A percentile compares a stretch with the other conserved stretches of the same genome.
phyloP scores from a whole-genome alignment of 2,113 vertebrate genomes.

The Danio rerio region DNA sequence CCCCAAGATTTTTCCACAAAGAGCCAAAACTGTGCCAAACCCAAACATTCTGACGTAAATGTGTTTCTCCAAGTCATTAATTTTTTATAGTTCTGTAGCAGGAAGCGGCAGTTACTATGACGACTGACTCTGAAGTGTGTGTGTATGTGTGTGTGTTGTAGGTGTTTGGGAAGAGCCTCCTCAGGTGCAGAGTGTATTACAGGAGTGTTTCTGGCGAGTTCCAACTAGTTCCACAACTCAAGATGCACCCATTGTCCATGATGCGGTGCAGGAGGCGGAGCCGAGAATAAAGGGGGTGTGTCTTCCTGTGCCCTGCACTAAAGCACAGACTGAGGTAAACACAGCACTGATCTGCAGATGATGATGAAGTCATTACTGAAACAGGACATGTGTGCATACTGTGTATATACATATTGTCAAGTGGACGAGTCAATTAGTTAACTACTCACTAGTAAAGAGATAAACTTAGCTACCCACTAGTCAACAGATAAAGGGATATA shows the following conservation, averaged over 20 bases:
- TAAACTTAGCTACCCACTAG: too few species aligned
- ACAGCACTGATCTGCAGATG: not conserved
- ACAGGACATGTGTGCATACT: too few species aligned
- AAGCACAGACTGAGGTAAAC: constrained; percentile 70
- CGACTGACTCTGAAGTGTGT: constrained; percentile 55
- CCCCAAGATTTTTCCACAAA: not conserved
- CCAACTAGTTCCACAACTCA: constrained; percentile 93
- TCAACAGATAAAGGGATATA: too few species aligned
- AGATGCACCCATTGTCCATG: constrained; percentile 82
- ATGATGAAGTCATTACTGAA: too few species aligned
- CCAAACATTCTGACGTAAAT: not conserved
- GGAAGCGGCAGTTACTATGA: constrained; percentile 63
- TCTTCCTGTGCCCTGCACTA: constrained; percentile 51
- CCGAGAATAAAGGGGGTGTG: constrained; percentile 44
- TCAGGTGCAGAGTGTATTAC: constrained; percentile 85
- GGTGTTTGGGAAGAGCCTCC: constrained; percentile 19
- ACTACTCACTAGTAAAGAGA: too few species aligned
- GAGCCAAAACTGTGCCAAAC: not conserved
- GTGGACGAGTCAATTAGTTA: too few species aligned
- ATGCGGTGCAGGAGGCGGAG: constrained; percentile 62
- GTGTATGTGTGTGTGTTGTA: constrained; percentile 12
- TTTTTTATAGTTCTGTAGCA: not conserved
- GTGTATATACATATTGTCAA: too few species aligned
- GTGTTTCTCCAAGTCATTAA: not conserved
- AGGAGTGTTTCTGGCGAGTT: constrained; percentile 95